Conservation (phyloP, 1,140 invertebrate genomes). For the Lerema accius region DNA sequence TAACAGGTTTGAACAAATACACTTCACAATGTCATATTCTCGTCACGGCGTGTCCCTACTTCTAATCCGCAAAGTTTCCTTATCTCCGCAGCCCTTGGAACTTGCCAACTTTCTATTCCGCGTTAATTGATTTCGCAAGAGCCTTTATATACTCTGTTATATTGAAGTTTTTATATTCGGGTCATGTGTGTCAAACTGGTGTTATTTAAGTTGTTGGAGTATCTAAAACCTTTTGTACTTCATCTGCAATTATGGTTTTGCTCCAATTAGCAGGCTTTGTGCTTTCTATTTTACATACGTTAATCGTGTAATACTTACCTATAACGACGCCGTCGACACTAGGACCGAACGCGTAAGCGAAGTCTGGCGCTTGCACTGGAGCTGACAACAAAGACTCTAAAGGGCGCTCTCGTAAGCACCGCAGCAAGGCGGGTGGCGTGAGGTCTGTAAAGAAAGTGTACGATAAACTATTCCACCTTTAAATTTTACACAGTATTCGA, state of each 20-base stretch:
- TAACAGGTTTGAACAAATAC: no score
- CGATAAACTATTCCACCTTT: background rate
- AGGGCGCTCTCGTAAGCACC: conserved; percentile 92
- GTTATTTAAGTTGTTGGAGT: no score
- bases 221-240: no score
- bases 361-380: conserved; percentile 90
- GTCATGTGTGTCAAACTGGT: no score
- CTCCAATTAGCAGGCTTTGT: background rate
- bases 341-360: conserved; percentile 94
- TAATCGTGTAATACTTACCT: conserved; percentile 76
- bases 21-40: no score
- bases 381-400: conserved; percentile 89
- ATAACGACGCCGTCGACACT: conserved; percentile 96
- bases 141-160: background rate
- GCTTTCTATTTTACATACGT: no score
- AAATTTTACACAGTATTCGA: no score
- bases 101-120: background rate
- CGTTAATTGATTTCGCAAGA: background rate
- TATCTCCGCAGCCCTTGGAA: background rate
- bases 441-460: conserved; percentile 76
- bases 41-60: background rate
- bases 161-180: background rate
- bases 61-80: background rate
- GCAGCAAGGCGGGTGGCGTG: conserved; percentile 88
- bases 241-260: no score